A percentile compares a stretch with the other conserved stretches of the same genome.
Conservation (phyloP, 2,888 invertebrate species). For the Amaurobius ferox region DNA sequence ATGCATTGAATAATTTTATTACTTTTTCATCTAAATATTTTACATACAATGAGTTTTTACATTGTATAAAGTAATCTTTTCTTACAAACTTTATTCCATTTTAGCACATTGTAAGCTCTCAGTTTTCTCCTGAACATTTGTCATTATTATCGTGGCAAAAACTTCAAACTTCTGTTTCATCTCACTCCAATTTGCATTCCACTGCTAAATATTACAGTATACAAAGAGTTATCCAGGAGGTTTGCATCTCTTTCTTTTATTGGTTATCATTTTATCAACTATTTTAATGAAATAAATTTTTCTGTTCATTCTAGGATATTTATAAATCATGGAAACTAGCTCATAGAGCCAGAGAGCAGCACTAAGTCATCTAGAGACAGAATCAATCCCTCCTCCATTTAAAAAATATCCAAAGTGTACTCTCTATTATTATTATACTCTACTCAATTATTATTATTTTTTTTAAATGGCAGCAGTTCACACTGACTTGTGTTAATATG, state of each 20-base stretch:
- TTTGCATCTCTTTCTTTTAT: slow-evolving; percentile 2
- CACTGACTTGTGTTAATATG: too few species aligned
- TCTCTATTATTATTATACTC: too few species aligned
- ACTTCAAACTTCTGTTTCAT: slow-evolving; percentile 57
- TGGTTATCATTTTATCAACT: neutral
- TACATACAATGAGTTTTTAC: too few species aligned
- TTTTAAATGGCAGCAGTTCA: too few species aligned
- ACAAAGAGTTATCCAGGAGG: slow-evolving; percentile 37
- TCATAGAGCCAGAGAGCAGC: too few species aligned
- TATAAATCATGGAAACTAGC: too few species aligned
- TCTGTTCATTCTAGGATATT: neutral
- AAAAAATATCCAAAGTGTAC: too few species aligned
- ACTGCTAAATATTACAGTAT: slow-evolving; percentile 43
- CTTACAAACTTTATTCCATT: slow-evolving; percentile 10
- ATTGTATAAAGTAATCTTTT: too few species aligned
- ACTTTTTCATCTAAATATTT: neutral
- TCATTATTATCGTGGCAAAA: slow-evolving; percentile 47
- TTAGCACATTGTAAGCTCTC: slow-evolving; percentile 45
- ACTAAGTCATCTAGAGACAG: too few species aligned
- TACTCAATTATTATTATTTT: too few species aligned
- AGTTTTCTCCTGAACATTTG: slow-evolving; percentile 42
- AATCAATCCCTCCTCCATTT: too few species aligned
- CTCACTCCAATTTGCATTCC: slow-evolving; percentile 21
- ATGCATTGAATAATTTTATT: neutral
- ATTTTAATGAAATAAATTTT: neutral